phyloP scores from a whole-genome alignment of 30 jellyfish, hydroid and myxozoan species.

The Hydractinia echinata region DNA sequence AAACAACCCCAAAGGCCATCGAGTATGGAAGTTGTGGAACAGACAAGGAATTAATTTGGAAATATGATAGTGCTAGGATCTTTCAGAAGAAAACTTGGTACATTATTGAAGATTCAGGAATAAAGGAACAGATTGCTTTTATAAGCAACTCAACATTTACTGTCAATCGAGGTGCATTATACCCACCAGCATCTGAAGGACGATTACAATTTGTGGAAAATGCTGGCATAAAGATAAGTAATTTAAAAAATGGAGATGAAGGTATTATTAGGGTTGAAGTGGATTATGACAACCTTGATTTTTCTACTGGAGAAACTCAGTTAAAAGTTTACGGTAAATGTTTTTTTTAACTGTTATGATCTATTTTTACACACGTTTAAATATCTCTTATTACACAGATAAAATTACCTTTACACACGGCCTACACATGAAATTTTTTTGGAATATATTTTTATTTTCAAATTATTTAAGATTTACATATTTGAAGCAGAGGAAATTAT shows the following conservation, averaged over 20 bases:
- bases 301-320: background rate
- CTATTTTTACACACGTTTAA: too few relatives aligned
- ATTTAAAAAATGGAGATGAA: background rate
- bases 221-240: background rate
- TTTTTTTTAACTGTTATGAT: background rate
- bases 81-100: background rate
- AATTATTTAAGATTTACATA: too few relatives aligned
- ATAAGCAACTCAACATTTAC: background rate
- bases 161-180: background rate
- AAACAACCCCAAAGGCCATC: background rate
- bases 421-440: too few relatives aligned
- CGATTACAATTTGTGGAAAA: background rate
- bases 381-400: too few relatives aligned
- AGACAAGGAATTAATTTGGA: background rate
- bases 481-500: too few relatives aligned
- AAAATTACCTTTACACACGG: too few relatives aligned
- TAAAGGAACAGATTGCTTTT: constrained; percentile 12
- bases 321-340: background rate
- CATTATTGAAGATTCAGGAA: background rate
- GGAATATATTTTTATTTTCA: too few relatives aligned
- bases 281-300: background rate
- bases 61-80: background rate
- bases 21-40: background rate
- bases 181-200: constrained; percentile 6
- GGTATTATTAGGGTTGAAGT: background rate